A percentile compares a stretch with the other conserved stretches of the same genome.
Conservation (phyloP, 2,113 vertebrate species). For the Potamarius usumacintae region DNA sequence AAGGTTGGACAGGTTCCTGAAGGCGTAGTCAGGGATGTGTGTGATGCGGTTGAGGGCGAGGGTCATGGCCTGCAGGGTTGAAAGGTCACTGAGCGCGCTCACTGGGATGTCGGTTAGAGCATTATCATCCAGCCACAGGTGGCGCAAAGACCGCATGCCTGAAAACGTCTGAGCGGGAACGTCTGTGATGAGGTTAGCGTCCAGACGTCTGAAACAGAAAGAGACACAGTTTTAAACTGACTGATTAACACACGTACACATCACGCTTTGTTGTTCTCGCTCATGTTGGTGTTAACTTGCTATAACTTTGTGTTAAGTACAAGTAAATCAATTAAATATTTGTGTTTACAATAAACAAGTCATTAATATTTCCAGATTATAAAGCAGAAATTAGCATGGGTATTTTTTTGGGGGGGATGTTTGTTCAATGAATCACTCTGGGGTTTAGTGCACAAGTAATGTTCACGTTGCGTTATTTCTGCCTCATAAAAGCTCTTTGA, state of each 20-base stretch:
- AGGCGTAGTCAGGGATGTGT: constrained; percentile 86
- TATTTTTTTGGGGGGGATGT: not conserved
- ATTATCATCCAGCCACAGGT: constrained; percentile 96
- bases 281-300: not conserved
- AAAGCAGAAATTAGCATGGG: not conserved
- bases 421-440: not conserved
- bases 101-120: constrained; percentile 87
- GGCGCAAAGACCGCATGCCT: constrained; percentile 83
- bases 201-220: constrained; percentile 80
- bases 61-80: constrained; percentile 92
- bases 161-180: constrained; percentile 85
- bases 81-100: constrained; percentile 80
- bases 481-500: not conserved
- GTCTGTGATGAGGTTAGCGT: constrained; percentile 89
- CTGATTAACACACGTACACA: not conserved
- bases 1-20: constrained; percentile 91
- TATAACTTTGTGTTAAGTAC: not conserved
- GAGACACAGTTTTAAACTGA: not conserved
- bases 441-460: not conserved
- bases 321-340: not conserved
- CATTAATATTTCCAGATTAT: not conserved
- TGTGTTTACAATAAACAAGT: not conserved
- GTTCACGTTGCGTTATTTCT: too few relatives aligned
- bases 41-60: constrained; percentile 91
- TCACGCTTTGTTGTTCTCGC: not conserved